Conservation (phyloP, 2,113 vertebrate species). For the Calonectris borealis region DNA sequence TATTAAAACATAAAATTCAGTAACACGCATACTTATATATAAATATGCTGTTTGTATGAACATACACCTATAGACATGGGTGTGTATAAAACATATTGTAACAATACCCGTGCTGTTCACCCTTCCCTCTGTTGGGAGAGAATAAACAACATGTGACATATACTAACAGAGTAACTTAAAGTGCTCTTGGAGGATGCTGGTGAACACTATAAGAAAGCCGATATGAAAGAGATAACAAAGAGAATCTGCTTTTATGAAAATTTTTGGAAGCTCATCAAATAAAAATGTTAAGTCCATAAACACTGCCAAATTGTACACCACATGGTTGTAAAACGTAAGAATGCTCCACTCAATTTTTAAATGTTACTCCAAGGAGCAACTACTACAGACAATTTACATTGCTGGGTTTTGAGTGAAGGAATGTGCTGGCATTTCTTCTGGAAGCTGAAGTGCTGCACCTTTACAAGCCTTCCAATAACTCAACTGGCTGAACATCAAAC, state of each 20-base stretch:
- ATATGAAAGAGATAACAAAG: not conserved
- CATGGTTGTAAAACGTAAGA: not conserved
- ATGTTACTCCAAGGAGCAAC: not conserved
- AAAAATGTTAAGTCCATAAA: not conserved
- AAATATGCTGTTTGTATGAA: not conserved
- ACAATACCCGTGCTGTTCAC: rapidly evolving
- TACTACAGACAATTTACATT: not conserved
- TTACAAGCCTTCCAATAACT: not conserved
- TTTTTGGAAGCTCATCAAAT: not conserved
- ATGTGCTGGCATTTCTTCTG: not conserved
- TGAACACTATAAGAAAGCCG: not conserved
- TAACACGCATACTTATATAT: not conserved
- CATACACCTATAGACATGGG: not conserved
- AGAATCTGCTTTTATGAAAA: not conserved
- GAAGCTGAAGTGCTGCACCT: not conserved
- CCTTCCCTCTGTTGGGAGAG: not conserved
- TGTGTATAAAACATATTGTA: not conserved
- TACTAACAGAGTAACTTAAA: not conserved
- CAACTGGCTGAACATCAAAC: not conserved
- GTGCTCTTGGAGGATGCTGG: not conserved
- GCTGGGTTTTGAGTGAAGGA: not conserved
- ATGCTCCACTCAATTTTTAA: not conserved
- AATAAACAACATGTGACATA: not conserved
- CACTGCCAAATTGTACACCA: not conserved
- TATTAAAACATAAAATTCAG: not conserved